Evolutionary conservation across 2,113 vertebrate species (phyloP).

Genomic region (Sus scrofa): T2T-Sscrofa CM000824.6:157892501-157893000

Average conservation of each 20-base stretch:
- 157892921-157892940: background rate
- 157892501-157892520: constrained; percentile 44
- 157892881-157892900: constrained; percentile 21
- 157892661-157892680: too few species aligned
- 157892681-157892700: too few species aligned
- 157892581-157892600: background rate
- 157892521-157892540: background rate
- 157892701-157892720: too few species aligned
- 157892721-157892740: too few species aligned
- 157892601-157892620: background rate
- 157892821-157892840: too few species aligned
- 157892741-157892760: too few species aligned
- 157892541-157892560: background rate
- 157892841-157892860: too few species aligned
- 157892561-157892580: background rate
- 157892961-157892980: constrained; percentile 27
- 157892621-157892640: background rate
- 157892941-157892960: constrained; percentile 3
- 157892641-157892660: too few species aligned
- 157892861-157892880: background rate
- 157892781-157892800: too few species aligned
- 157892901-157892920: background rate
- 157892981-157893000: background rate
- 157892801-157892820: too few species aligned
- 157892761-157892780: too few species aligned